phyloP scores from a whole-genome alignment of 2,797 vertebrate genomes.

The Siniperca scherzeri region DNA sequence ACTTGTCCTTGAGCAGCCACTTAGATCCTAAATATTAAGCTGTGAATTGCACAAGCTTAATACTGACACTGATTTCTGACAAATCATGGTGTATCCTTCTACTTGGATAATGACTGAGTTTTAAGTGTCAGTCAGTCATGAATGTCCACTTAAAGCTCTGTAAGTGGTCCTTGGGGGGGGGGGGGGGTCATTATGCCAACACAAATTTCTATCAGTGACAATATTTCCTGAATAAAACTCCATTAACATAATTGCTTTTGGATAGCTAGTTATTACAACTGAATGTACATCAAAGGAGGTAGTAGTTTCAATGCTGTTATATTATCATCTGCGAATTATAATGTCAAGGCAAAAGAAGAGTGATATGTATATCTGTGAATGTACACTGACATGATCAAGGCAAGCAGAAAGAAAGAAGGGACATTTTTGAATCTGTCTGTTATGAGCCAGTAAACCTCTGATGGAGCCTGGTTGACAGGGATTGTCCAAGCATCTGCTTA shows the following conservation, averaged over 20 bases:
- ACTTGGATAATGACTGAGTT: constrained; percentile 48
- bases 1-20: constrained; percentile 47
- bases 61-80: constrained; percentile 34
- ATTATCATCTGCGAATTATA: constrained; percentile 43
- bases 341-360: constrained; percentile 16
- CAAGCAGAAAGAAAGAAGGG: constrained; percentile 22
- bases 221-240: constrained; percentile 69
- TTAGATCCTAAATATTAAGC: constrained; percentile 22
- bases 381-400: constrained; percentile 34
- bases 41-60: constrained; percentile 11
- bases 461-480: constrained; percentile 49
- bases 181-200: constrained; percentile 66
- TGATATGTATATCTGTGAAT: constrained; percentile 37
- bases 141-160: constrained; percentile 63
- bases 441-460: constrained; percentile 41
- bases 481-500: constrained; percentile 46
- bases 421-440: constrained; percentile 33
- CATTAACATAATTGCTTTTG: constrained; percentile 59
- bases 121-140: constrained; percentile 64
- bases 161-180: constrained; percentile 59
- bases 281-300: constrained; percentile 47
- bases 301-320: constrained; percentile 33
- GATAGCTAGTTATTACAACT: constrained; percentile 55
- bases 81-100: constrained; percentile 38
- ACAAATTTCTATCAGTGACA: constrained; percentile 68